Percentiles rank a stretch among this genome's conserved stretches.
Conservation (phyloP, 2,797 vertebrate species). For the Syngnathus acus region DNA sequence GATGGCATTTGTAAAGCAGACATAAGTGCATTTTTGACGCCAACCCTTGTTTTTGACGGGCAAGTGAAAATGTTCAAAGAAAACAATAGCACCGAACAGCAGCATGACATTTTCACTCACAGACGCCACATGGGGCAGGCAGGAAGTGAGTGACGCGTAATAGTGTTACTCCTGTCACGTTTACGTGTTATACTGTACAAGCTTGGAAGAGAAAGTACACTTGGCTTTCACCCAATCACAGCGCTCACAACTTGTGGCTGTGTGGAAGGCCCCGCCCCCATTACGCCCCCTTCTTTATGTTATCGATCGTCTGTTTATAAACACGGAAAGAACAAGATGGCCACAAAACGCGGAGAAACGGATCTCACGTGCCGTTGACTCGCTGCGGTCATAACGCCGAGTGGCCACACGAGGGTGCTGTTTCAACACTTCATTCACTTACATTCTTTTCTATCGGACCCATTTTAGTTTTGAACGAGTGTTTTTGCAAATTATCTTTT, state of each 20-base stretch:
- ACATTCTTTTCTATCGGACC: neutral
- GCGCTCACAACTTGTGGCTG: conserved; percentile 25
- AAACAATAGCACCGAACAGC: neutral
- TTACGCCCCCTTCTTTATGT: neutral
- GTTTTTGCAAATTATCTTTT: neutral
- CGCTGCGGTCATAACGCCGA: conserved; percentile 21
- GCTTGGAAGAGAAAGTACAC: neutral
- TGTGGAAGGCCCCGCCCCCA: conserved; percentile 14
- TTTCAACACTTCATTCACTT: neutral
- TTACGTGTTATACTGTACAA: neutral
- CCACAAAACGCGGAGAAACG: conserved; percentile 53
- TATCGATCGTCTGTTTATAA: conserved; percentile 71
- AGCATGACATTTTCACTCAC: neutral
- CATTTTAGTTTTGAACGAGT: neutral
- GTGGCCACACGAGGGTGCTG: neutral
- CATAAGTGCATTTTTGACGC: too few species aligned
- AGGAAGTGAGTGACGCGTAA: neutral
- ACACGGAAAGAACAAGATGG: conserved; percentile 75
- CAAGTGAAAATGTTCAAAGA: neutral
- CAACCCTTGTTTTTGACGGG: too few species aligned
- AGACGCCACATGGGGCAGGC: neutral
- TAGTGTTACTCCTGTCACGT: neutral
- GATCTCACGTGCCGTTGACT: neutral
- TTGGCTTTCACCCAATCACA: conserved; percentile 7
- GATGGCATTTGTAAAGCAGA: too few species aligned